phyloP scores from a whole-genome alignment of 2,888 invertebrate species.

The Cosmorhoe ocellata region DNA sequence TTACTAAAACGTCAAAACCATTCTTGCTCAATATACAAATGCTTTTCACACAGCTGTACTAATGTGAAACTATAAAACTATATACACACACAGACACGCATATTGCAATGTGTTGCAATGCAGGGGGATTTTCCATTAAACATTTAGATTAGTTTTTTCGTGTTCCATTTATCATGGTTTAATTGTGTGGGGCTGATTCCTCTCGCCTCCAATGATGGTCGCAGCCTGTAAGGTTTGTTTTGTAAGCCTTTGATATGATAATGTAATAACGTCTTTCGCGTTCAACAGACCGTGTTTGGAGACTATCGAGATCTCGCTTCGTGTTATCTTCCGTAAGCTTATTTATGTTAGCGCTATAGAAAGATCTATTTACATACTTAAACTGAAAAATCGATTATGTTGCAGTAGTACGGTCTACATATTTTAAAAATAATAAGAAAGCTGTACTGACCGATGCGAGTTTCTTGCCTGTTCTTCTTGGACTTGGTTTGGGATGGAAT shows the following conservation, averaged over 20 bases:
- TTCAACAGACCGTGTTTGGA: constrained; percentile 14
- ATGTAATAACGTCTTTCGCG: constrained; percentile 60
- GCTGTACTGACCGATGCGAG: too few relatives aligned
- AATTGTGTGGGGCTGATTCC: constrained; percentile 69
- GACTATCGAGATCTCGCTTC: constrained; percentile 12
- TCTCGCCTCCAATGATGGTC: constrained; percentile 57
- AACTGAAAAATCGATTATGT: too few relatives aligned
- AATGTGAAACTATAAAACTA: constrained; percentile 13
- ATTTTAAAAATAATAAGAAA: too few relatives aligned
- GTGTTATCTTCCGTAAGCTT: constrained; percentile 5
- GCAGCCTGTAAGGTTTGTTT: constrained; percentile 55
- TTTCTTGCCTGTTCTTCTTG: too few relatives aligned
- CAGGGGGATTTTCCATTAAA: constrained; percentile 80
- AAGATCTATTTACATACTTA: not conserved
- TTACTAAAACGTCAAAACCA: not conserved
- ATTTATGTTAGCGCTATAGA: not conserved
- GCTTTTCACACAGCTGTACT: constrained; percentile 14
- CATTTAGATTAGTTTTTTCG: constrained; percentile 82
- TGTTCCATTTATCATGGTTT: constrained; percentile 79
- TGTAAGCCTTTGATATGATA: constrained; percentile 76
- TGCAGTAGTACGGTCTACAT: not conserved
- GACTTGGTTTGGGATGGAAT: too few relatives aligned
- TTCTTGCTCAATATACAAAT: constrained; percentile 8
- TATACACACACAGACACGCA: constrained; percentile 24
- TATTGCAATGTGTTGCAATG: constrained; percentile 49